These are phyloP conservation scores for Tokudaia tokunoshimensis DNA, from an alignment of 2,797 vertebrate genomes.

Conservation along the genomic window DNA sequence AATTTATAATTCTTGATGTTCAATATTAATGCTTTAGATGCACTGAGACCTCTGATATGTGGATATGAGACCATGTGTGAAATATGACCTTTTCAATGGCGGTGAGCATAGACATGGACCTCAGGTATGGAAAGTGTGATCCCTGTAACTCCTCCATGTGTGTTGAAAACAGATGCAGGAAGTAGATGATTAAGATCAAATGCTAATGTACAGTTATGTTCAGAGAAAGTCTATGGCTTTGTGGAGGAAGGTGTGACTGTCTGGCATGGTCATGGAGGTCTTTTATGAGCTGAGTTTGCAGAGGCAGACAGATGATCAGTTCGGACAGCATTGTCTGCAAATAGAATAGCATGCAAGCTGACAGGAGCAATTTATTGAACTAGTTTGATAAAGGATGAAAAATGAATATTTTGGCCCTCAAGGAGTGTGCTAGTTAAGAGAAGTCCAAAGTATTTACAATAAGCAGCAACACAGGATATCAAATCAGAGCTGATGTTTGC, in stretches of 20 bases:
- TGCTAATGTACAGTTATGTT: background rate
- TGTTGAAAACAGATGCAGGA: background rate
- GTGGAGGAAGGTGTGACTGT: background rate
- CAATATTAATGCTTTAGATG: background rate
- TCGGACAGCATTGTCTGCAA: background rate
- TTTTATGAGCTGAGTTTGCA: slow-evolving; percentile 11
- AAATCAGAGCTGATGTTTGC: background rate
- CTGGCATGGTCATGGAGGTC: background rate
- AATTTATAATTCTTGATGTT: background rate
- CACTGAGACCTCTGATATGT: background rate
- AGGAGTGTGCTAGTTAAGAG: background rate
- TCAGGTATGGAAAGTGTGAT: background rate
- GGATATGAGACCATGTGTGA: background rate
- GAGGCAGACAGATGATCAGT: background rate
- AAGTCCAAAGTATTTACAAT: background rate
- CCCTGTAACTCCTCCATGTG: background rate
- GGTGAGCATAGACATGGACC: background rate
- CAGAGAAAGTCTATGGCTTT: background rate
- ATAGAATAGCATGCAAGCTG: background rate
- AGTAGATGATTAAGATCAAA: background rate
- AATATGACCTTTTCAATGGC: rapidly evolving
- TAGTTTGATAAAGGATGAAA: background rate
- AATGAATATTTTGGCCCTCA: background rate
- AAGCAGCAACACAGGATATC: background rate
- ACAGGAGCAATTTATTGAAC: background rate